Base-by-base conservation (phyloP, 2,113 vertebrate species). In the Gnathochromis pfefferi region DNA sequence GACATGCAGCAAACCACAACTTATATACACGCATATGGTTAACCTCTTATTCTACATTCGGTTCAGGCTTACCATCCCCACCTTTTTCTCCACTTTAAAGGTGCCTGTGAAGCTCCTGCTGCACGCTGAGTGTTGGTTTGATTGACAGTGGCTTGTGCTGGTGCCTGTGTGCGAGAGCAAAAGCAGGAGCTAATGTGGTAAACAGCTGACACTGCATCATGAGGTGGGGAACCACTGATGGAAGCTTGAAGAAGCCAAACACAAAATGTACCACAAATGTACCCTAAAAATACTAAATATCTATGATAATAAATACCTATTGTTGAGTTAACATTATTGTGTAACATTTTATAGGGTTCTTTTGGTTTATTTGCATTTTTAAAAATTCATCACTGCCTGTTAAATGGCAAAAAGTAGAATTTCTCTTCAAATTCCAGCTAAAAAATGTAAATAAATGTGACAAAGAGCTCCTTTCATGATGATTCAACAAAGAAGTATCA, bases 61-160 rank as follows among this genome's bases (percentile, higher is more conserved):
- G 45, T 51, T 78, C 23, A 31, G 16, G 23, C 42, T 28, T 49
- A 31, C 45, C 26, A 78, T 60, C 42, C 9, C 42, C 65, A 38
- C 5, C 31, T 75, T 5, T 55, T 79, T 82, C 54, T 26, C 63
- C 83, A 38, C 81, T 87, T 90, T 80, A 35, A 70, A 78, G 73
- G 16, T n/a, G 45, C 38, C 58, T 57, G 31, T 45, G 55, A 81
- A 57, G 84, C 85, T 85, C 42, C 65, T 82, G 83, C 75, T 92
- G 45, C 85, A 92, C 88, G 84, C 85, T 88, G 85, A 63, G 86
- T 92, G 83, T 54, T 14, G 19, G 55, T 47, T 90, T 92, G 88
- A 92, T 75, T 93, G 91, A 90, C 88, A 88, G 49, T 26, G 23
- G 70, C 70, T 75, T 84, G 38, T 60, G 51, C 65, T 63, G 60